Conservation (phyloP, 2,797 vertebrate genomes). For the Phalanger gymnotis region DNA sequence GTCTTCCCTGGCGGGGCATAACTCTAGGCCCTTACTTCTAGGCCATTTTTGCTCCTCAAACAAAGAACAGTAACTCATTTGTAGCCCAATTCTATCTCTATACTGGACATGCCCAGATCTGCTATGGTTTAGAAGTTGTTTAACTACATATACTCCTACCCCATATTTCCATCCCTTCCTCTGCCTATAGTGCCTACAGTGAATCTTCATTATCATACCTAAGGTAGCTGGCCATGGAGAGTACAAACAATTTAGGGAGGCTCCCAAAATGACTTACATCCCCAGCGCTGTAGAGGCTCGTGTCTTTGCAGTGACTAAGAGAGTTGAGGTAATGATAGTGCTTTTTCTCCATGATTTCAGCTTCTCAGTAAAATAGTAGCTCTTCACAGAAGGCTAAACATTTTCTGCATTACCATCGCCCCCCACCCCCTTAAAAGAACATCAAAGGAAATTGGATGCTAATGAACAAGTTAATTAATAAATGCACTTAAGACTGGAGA, state of each 20-base stretch:
- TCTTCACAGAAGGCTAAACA: not conserved
- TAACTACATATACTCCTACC: not conserved
- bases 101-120: not conserved
- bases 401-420: not conserved
- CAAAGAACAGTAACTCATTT: not conserved
- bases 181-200: not conserved
- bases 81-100: not conserved
- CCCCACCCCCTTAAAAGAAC: conserved; percentile 16
- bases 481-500: conserved; percentile 24
- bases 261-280: conserved; percentile 33
- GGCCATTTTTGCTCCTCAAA: not conserved
- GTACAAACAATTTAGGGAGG: not conserved
- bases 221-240: not conserved
- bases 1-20: not conserved
- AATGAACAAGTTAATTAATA: conserved; percentile 50
- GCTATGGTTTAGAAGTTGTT: not conserved
- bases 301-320: not conserved
- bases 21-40: not conserved
- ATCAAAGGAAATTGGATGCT: not conserved
- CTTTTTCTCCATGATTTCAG: conserved; percentile 35
- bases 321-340: conserved; percentile 5
- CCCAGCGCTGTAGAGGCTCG: conserved; percentile 7
- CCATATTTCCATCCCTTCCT: not conserved
- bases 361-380: not conserved
- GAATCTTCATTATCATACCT: not conserved